phyloP scores from a whole-genome alignment of 1,140 invertebrate species.

The Megalonaias nervosa region DNA sequence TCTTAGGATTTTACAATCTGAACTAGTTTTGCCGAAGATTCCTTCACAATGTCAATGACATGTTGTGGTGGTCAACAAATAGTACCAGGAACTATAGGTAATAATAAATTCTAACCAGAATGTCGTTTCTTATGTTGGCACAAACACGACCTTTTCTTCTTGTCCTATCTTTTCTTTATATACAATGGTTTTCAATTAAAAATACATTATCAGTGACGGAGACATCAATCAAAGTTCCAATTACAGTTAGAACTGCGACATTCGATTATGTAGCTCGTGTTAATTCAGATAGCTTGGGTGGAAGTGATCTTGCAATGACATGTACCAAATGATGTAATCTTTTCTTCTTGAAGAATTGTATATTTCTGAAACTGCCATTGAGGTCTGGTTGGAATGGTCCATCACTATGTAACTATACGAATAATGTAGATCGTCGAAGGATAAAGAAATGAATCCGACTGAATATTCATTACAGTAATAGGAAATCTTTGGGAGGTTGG shows the following conservation, averaged over 20 bases:
- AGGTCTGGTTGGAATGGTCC: no score
- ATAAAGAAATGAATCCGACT: no score
- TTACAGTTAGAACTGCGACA: neutral
- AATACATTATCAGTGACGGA: slow-evolving; percentile 4
- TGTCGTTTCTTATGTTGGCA: neutral
- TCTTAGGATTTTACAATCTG: no score
- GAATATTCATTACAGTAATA: no score
- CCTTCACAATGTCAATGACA: no score
- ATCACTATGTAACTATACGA: no score
- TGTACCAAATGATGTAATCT: slow-evolving; percentile 8
- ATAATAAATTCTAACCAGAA: no score
- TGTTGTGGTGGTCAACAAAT: slow-evolving; percentile 1
- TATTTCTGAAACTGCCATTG: no score
- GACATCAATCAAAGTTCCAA: slow-evolving; percentile 5
- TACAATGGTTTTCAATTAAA: neutral
- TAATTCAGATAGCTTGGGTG: slow-evolving; percentile 9
- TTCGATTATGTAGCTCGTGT: neutral
- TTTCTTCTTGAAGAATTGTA: neutral
- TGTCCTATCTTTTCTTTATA: neutral
- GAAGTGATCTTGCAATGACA: slow-evolving; percentile 1
- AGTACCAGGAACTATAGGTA: neutral
- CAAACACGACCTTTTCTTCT: neutral
- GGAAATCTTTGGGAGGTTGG: no score
- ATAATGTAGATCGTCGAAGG: no score
- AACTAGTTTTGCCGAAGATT: no score